Evolutionary conservation across 1,140 invertebrate genomes (phyloP).

Genomic region (Cydia amplana): DNA sequence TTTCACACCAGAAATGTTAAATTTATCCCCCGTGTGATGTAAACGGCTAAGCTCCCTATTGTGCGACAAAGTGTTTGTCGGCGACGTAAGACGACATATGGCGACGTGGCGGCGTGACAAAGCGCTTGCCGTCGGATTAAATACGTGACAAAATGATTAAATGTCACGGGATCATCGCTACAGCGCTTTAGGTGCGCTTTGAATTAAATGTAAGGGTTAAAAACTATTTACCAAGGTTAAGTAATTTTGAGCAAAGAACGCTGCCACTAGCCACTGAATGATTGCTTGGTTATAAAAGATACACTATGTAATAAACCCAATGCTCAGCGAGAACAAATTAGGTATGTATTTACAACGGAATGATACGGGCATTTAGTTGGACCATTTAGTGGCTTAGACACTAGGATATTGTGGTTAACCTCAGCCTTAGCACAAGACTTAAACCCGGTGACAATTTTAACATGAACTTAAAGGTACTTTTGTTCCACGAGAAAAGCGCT

Average conservation of each 20-base stretch:
- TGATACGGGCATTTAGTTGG: too few species aligned
- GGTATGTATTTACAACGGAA: too few species aligned
- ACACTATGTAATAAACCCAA: too few species aligned
- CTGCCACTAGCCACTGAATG: not conserved
- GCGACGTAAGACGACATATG: slow-evolving; percentile 61
- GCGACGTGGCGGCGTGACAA: slow-evolving; percentile 47
- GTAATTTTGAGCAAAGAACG: not conserved
- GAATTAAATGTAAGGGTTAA: not conserved
- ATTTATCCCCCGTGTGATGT: slow-evolving; percentile 55
- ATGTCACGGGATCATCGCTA: slow-evolving; percentile 45
- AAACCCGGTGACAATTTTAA: not conserved
- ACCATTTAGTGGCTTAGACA: too few species aligned
- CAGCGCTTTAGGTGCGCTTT: slow-evolving; percentile 3
- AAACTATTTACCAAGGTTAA: not conserved
- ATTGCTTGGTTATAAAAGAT: too few species aligned
- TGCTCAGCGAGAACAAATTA: too few species aligned
- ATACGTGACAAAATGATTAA: slow-evolving; percentile 49
- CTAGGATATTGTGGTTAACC: too few species aligned
- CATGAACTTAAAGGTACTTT: not conserved
- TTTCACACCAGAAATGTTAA: slow-evolving; percentile 34
- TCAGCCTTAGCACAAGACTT: too few species aligned
- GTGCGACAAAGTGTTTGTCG: slow-evolving; percentile 49
- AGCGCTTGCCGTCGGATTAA: slow-evolving; percentile 50
- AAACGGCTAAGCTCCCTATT: slow-evolving; percentile 56
- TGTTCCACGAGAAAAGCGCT: not conserved